Evolutionary conservation across 1,140 invertebrate genomes (phyloP).

Genomic region (Probaryconus sp.): DNA sequence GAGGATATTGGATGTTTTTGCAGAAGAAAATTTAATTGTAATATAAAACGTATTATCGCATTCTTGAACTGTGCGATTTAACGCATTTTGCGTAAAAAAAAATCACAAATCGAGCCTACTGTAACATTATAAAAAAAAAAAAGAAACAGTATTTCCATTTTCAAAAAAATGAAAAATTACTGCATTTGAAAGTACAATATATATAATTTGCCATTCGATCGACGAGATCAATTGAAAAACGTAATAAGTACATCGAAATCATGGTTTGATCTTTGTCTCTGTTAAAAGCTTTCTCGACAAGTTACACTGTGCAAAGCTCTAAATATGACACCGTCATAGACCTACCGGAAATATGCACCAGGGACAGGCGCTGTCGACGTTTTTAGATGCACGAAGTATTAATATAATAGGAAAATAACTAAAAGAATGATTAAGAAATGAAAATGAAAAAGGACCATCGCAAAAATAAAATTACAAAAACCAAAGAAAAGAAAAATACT

Average conservation of each 20-base stretch:
- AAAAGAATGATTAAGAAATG: conserved; percentile 14
- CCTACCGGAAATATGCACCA: conserved; percentile 58
- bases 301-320: conserved; percentile 54
- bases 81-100: conserved; percentile 25
- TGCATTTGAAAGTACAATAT: no score
- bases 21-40: no score
- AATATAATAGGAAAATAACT: conserved; percentile 55
- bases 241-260: conserved; percentile 22
- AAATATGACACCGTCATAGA: conserved; percentile 59
- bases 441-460: conserved; percentile 24
- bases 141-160: no score
- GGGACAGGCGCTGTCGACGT: conserved; percentile 47
- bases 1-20: no score
- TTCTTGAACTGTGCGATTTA: conserved; percentile 67
- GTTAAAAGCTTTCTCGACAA: conserved; percentile 53
- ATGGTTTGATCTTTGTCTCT: conserved; percentile 44
- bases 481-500: no score
- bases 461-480: conserved; percentile 22
- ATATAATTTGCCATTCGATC: conserved; percentile 22
- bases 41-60: conserved; percentile 68
- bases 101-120: conserved; percentile 1
- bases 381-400: conserved; percentile 61
- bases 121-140: conserved; percentile 19
- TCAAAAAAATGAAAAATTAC: not conserved
- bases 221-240: conserved; percentile 37